A percentile compares a stretch with the other conserved stretches of the same genome.
Conservation (phyloP, 2,888 invertebrate genomes). For the Caenorhabditis sp. region DNA sequence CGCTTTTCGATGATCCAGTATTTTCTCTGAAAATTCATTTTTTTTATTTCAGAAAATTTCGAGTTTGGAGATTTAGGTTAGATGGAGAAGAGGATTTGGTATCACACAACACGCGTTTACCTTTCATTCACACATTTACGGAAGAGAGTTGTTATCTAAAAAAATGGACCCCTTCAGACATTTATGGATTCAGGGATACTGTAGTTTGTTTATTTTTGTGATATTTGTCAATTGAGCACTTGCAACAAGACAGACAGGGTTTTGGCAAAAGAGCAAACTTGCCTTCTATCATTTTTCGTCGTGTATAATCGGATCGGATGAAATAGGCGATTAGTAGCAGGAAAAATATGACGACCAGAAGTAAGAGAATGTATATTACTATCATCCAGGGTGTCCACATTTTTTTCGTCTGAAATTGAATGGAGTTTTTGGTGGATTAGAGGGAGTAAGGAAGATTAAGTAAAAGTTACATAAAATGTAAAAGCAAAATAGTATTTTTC, state of each 20-base stretch:
- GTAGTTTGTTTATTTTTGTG: background rate
- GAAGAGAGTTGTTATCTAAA: background rate
- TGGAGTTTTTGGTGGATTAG: too few relatives aligned
- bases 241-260: background rate
- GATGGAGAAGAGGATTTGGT: background rate
- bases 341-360: conserved; percentile 35
- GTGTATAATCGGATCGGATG: conserved; percentile 15
- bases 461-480: too few relatives aligned
- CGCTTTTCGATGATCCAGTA: conserved; percentile 25
- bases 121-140: background rate
- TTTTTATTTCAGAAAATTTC: background rate
- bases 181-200: too few relatives aligned
- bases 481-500: too few relatives aligned
- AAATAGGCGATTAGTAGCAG: conserved; percentile 24
- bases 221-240: background rate
- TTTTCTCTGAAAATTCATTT: conserved; percentile 24
- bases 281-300: conserved; percentile 27
- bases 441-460: too few relatives aligned
- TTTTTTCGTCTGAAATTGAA: too few relatives aligned
- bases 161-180: background rate
- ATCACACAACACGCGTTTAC: background rate
- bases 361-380: conserved; percentile 32
- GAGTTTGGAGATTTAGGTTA: background rate
- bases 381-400: conserved; percentile 44
- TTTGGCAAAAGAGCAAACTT: background rate